Percentiles rank a stretch among this genome's conserved stretches.
phyloP scores from a whole-genome alignment of 1,140 invertebrate species.

The Dendroctonus ponderosae region DNA sequence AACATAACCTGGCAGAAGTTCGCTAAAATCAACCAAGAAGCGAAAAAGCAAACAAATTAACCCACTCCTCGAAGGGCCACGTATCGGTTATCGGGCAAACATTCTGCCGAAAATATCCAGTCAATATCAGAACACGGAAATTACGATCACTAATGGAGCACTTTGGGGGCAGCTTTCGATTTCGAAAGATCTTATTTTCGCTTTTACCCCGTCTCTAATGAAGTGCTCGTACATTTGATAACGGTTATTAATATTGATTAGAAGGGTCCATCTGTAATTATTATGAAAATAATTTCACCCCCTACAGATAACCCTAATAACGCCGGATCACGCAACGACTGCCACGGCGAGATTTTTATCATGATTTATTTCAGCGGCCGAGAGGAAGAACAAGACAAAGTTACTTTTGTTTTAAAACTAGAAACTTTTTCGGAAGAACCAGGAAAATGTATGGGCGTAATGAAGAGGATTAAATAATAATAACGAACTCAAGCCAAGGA shows the following conservation, averaged over 20 bases:
- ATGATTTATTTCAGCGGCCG: constrained; percentile 7
- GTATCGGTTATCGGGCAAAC: constrained; percentile 7
- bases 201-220: constrained; percentile 16
- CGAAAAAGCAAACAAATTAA: too few relatives aligned
- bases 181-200: constrained; percentile 26
- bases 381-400: too few relatives aligned
- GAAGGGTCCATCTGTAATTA: constrained; percentile 24
- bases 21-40: too few relatives aligned
- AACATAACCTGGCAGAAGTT: too few relatives aligned
- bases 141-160: constrained; percentile 24
- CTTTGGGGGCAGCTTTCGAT: constrained; percentile 18
- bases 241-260: constrained; percentile 28
- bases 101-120: constrained; percentile 11
- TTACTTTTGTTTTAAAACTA: too few relatives aligned
- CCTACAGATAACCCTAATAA: constrained; percentile 23
- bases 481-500: too few relatives aligned
- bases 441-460: too few relatives aligned
- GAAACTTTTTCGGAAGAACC: too few relatives aligned
- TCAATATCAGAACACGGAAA: constrained; percentile 18
- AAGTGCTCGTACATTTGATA: constrained; percentile 28
- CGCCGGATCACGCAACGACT: constrained; percentile 12
- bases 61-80: too few relatives aligned
- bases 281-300: constrained; percentile 27
- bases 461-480: too few relatives aligned
- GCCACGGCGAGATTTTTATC: constrained; percentile 11